A percentile compares a stretch with the other conserved stretches of the same genome.
These are phyloP conservation scores for Rhinoraja longicauda DNA, from an alignment of 2,797 vertebrate genomes.

Conservation along the genomic window DNA sequence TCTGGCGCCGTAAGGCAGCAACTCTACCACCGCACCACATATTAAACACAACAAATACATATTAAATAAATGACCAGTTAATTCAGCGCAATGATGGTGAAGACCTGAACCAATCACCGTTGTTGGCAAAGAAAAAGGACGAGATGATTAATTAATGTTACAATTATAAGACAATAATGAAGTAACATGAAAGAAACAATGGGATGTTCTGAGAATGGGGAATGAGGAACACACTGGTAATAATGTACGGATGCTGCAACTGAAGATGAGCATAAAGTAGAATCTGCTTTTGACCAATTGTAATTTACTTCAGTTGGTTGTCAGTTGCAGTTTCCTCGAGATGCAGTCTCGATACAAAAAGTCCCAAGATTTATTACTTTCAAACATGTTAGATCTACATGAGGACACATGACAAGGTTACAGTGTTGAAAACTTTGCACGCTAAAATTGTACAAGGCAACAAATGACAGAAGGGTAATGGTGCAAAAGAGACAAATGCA, in stretches of 20 bases:
- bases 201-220: background rate
- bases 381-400: background rate
- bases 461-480: background rate
- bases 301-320: background rate
- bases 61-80: no score
- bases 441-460: background rate
- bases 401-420: background rate
- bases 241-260: background rate
- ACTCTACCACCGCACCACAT: no score
- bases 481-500: background rate
- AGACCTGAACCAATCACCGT: background rate
- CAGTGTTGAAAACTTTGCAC: background rate
- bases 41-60: no score
- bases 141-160: background rate
- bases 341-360: background rate
- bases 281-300: background rate
- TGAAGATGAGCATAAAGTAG: background rate
- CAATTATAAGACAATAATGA: background rate
- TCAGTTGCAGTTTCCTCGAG: background rate
- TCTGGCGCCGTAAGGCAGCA: no score
- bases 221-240: background rate
- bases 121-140: background rate
- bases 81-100: background rate
- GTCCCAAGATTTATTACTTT: background rate
- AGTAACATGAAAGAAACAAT: background rate